Conservation (phyloP, 2,797 vertebrate genomes). For the Labeo calbasu region DNA sequence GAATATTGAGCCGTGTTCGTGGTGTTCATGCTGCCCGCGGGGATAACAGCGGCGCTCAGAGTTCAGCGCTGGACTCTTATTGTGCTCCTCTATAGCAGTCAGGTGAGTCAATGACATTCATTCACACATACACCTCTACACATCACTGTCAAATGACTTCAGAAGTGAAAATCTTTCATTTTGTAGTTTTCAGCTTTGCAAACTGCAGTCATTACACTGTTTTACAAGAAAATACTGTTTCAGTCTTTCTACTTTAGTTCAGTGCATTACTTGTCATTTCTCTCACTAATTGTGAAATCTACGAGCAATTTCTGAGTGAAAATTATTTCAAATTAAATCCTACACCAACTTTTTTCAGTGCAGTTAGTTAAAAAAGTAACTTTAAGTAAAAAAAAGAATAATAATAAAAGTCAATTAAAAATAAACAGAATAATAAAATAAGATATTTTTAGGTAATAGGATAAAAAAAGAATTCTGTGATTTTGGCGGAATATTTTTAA, state of each 20-base stretch:
- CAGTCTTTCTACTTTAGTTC: neutral
- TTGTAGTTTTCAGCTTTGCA: neutral
- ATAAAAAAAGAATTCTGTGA: neutral
- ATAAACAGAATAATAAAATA: neutral
- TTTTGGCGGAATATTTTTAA: neutral
- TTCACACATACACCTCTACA: neutral
- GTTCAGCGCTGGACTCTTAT: conserved; percentile 55
- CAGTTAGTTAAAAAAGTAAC: neutral
- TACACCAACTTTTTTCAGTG: neutral
- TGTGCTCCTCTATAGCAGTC: conserved; percentile 54
- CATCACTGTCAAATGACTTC: neutral
- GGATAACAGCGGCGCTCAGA: neutral
- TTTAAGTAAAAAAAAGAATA: neutral
- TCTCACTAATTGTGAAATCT: neutral
- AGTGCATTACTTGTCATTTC: neutral
- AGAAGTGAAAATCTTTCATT: neutral
- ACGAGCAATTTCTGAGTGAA: no score
- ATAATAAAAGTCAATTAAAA: no score
- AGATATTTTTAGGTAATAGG: neutral
- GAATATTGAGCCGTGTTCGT: conserved; percentile 66
- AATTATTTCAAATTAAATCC: neutral
- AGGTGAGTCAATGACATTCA: conserved; percentile 66
- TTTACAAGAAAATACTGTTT: neutral
- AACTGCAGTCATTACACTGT: neutral
- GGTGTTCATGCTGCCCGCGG: conserved; percentile 51